Percentiles rank a stretch among this genome's conserved stretches.
These are phyloP conservation scores for Adela reaumurella DNA, from an alignment of 2,888 invertebrate species.

Conservation along the genomic window DNA sequence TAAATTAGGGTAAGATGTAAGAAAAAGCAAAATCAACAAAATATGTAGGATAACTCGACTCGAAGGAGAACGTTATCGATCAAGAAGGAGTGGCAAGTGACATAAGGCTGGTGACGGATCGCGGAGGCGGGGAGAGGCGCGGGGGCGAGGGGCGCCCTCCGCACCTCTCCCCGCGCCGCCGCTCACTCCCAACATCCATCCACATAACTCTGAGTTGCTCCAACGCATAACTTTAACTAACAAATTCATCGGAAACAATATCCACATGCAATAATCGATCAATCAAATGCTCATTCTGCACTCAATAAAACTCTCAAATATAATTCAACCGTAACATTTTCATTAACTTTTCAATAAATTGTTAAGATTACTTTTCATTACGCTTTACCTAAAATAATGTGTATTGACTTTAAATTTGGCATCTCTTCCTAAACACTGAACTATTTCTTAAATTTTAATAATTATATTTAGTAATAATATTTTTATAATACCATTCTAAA, in stretches of 20 bases:
- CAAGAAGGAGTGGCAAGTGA: not conserved
- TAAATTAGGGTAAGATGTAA: not conserved
- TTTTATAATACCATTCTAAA: slow-evolving; percentile 57
- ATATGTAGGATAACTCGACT: not conserved
- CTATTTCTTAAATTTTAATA: slow-evolving; percentile 39
- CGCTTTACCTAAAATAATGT: slow-evolving; percentile 58
- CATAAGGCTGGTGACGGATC: not conserved
- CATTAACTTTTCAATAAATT: slow-evolving; percentile 51
- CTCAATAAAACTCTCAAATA: slow-evolving; percentile 57
- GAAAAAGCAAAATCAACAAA: not conserved
- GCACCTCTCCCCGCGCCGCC: too few species aligned
- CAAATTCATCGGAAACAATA: slow-evolving; percentile 47
- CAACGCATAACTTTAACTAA: slow-evolving; percentile 56
- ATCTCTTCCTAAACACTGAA: slow-evolving; percentile 57
- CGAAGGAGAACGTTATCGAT: not conserved
- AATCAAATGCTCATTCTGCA: slow-evolving; percentile 54
- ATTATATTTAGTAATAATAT: slow-evolving; percentile 44
- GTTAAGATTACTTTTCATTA: slow-evolving; percentile 52
- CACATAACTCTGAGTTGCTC: slow-evolving; percentile 16
- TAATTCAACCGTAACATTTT: slow-evolving; percentile 56
- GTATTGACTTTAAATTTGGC: slow-evolving; percentile 70
- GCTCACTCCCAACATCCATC: not conserved
- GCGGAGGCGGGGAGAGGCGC: too few species aligned
- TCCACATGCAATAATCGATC: slow-evolving; percentile 49
- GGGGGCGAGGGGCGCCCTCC: too few species aligned